Percentiles rank a stretch among this genome's conserved stretches.
Conservation (phyloP, 2,888 invertebrate species). For the Junonia oenone region DNA sequence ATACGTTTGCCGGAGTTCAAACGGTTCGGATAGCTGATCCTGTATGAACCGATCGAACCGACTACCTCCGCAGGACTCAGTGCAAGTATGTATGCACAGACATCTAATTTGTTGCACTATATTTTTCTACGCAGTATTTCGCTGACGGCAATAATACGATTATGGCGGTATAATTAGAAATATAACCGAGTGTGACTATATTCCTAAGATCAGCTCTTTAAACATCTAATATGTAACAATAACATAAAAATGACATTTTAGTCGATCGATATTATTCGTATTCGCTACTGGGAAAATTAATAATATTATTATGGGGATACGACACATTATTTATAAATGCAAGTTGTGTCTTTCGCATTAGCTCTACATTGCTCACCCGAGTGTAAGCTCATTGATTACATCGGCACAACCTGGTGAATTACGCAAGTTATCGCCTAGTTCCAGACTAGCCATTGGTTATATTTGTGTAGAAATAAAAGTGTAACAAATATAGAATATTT, state of each 20-base stretch:
- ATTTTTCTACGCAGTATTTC: slow-evolving; percentile 36
- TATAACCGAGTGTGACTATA: too few species aligned
- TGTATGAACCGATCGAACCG: slow-evolving; percentile 48
- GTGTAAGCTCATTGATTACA: slow-evolving; percentile 23
- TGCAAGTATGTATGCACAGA: slow-evolving; percentile 61
- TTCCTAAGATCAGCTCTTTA: too few species aligned
- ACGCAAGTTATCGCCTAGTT: slow-evolving; percentile 35
- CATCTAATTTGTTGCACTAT: slow-evolving; percentile 37
- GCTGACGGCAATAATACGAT: slow-evolving; percentile 38
- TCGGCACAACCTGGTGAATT: slow-evolving; percentile 32
- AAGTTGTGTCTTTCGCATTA: background rate
- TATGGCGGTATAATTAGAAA: slow-evolving; percentile 23
- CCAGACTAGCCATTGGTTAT: slow-evolving; percentile 19
- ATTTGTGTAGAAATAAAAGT: background rate
- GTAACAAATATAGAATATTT: background rate
- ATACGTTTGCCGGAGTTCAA: slow-evolving; percentile 47
- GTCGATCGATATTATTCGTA: too few species aligned
- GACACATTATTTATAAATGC: background rate
- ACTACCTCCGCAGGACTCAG: slow-evolving; percentile 44
- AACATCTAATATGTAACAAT: too few species aligned
- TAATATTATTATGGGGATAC: background rate
- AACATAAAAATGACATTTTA: too few species aligned
- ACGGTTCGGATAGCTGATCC: slow-evolving; percentile 47
- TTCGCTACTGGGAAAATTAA: background rate
- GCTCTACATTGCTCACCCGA: background rate